Evolutionary conservation across 2,113 vertebrate genomes (phyloP).

Genomic region (Nothoprocta pentlandii): DNA sequence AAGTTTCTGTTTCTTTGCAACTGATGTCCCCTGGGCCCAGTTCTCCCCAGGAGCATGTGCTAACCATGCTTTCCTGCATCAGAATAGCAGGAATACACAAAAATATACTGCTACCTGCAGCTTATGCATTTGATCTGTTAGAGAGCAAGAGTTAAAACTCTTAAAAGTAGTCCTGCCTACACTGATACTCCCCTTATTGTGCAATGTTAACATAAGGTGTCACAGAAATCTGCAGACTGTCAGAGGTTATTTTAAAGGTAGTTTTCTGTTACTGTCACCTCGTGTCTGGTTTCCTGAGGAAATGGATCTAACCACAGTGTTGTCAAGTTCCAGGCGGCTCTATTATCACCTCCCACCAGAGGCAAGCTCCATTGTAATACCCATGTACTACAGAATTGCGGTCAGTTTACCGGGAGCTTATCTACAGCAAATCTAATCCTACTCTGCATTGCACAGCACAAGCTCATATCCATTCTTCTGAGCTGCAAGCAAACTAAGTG

Average conservation of each 20-base stretch:
- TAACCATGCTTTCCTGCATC: neutral
- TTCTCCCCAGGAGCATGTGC: neutral
- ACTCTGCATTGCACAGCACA: neutral
- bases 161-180: rapidly evolving
- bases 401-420: neutral
- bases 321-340: neutral
- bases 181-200: neutral
- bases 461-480: neutral
- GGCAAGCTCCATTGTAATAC: neutral
- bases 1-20: neutral
- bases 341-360: neutral
- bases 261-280: neutral
- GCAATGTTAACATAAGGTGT: neutral
- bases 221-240: neutral
- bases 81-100: neutral
- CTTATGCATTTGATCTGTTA: neutral
- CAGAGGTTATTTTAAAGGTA: slow-evolving; percentile 9
- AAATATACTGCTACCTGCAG: neutral
- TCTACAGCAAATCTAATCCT: neutral
- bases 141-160: neutral
- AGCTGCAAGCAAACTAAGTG: neutral
- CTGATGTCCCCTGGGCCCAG: neutral
- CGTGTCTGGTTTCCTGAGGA: slow-evolving; percentile 40
- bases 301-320: neutral
- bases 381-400: neutral